Evolutionary conservation across 2,113 vertebrate genomes (phyloP).

Genomic region (Beaufortia kweichowensis): DNA sequence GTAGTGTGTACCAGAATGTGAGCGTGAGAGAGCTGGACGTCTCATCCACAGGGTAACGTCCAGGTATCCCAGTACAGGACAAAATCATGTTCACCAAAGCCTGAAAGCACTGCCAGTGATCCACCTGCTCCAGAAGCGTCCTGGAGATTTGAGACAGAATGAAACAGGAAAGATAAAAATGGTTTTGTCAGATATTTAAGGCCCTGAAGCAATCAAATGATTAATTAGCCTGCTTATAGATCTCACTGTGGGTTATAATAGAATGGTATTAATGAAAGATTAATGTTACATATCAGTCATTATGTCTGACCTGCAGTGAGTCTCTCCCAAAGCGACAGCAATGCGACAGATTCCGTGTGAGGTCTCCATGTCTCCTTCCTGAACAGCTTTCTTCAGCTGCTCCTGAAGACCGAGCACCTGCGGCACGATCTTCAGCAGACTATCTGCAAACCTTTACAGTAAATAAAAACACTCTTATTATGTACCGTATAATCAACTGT

Average conservation of each 20-base stretch:
- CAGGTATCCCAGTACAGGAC: constrained; percentile 93
- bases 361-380: constrained; percentile 92
- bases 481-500: too few species aligned
- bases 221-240: not conserved
- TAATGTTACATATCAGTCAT: not conserved
- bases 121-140: constrained; percentile 90
- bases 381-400: constrained; percentile 86
- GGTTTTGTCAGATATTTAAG: not conserved
- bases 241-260: not conserved
- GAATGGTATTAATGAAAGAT: constrained; percentile 7
- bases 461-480: too few species aligned
- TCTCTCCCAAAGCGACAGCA: constrained; percentile 91
- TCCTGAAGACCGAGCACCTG: constrained; percentile 89
- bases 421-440: constrained; percentile 87
- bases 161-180: not conserved
- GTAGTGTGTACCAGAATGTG: constrained; percentile 97
- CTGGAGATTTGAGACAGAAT: constrained; percentile 63
- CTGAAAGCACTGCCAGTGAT: constrained; percentile 94
- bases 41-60: constrained; percentile 94
- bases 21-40: constrained; percentile 95
- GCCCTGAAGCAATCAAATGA: not conserved
- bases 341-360: constrained; percentile 96
- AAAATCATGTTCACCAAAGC: constrained; percentile 98
- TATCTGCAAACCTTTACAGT: constrained; percentile 82
- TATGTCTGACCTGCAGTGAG: constrained; percentile 85